phyloP scores from a whole-genome alignment of 2,113 vertebrate species.

The Eulacestoma nigropectus region DNA sequence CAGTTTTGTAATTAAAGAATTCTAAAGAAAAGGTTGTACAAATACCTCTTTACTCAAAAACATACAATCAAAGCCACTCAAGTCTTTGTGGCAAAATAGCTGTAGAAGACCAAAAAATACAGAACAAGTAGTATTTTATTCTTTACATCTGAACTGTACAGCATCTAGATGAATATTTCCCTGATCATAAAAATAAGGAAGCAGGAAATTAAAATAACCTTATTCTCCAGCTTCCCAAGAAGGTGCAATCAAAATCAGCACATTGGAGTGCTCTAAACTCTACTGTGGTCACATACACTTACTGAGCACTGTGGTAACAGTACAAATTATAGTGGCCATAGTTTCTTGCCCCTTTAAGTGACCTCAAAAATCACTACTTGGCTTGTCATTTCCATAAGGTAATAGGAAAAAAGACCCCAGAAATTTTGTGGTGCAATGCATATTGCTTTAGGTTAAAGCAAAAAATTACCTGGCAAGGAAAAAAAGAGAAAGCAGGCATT shows the following conservation, averaged over 20 bases:
- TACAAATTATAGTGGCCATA: not conserved
- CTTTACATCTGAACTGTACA: not conserved
- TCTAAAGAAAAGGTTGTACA: not conserved
- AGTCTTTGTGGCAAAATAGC: not conserved
- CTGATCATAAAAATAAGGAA: not conserved
- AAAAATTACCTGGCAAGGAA: constrained; percentile 39
- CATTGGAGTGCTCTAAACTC: not conserved
- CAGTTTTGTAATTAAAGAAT: not conserved
- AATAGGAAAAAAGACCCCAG: not conserved
- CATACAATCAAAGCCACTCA: not conserved
- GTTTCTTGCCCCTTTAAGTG: not conserved
- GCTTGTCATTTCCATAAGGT: not conserved
- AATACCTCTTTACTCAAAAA: not conserved
- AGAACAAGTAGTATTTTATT: not conserved
- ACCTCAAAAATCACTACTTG: not conserved
- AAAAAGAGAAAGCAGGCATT: not conserved
- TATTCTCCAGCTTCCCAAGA: not conserved
- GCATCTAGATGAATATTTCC: not conserved
- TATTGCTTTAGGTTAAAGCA: not conserved
- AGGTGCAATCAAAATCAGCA: not conserved
- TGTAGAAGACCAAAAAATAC: not conserved
- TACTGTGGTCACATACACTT: not conserved
- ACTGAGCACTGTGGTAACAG: not conserved
- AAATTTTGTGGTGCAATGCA: not conserved
- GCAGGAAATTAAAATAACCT: not conserved